Evolutionary conservation across 2,113 vertebrate genomes (phyloP).

Genomic region (Gallinago media): DNA sequence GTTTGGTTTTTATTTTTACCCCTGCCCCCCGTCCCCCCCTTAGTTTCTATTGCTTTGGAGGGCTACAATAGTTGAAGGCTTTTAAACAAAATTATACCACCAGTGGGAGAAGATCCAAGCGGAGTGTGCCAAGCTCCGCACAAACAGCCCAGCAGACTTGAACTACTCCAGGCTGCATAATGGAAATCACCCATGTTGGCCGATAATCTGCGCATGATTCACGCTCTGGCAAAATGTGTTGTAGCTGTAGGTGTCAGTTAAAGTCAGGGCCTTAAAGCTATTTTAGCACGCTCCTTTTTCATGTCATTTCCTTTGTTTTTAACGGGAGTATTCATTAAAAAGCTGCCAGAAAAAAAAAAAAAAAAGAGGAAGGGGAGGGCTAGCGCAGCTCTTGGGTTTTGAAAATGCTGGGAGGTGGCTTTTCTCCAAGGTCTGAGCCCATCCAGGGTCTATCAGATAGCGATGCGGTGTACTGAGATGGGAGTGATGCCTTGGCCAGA

Average conservation of each 20-base stretch:
- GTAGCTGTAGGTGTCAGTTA: neutral
- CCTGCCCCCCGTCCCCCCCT: accelerated
- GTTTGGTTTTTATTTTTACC: accelerated
- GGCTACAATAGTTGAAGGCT: neutral
- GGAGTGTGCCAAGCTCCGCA: neutral
- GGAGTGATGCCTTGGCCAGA: neutral
- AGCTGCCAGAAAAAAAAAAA: neutral
- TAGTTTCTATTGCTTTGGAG: neutral
- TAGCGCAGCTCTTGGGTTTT: neutral
- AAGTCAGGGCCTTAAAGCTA: neutral
- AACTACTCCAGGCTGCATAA: neutral
- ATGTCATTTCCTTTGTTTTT: neutral
- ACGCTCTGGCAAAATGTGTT: slow-evolving; percentile 20
- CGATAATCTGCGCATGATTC: slow-evolving; percentile 27
- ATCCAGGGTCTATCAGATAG: neutral
- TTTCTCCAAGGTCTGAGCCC: neutral
- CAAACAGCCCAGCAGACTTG: neutral
- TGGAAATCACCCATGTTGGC: slow-evolving; percentile 42
- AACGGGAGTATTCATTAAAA: neutral
- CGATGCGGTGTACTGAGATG: accelerated
- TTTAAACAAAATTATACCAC: neutral
- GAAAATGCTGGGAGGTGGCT: neutral
- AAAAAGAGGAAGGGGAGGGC: neutral
- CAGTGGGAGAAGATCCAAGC: neutral
- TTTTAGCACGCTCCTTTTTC: neutral